These are phyloP conservation scores for Peromyscus attwateri DNA, from an alignment of 2,797 vertebrate species.

Conservation along the genomic window DNA sequence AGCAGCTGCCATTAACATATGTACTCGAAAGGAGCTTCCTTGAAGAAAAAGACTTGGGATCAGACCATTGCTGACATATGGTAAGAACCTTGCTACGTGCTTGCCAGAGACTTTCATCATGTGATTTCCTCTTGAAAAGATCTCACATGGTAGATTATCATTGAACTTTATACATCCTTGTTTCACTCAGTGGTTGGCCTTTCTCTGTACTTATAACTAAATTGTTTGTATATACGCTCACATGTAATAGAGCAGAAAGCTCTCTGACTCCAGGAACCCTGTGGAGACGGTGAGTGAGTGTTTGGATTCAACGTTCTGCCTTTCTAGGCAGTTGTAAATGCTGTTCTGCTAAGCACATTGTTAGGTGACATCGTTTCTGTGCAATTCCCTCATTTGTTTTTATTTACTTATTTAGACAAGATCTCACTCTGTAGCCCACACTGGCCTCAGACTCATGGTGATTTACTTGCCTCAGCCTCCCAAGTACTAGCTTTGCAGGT, in stretches of 20 bases:
- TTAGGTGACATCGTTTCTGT: constrained; percentile 12
- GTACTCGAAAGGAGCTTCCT: constrained; percentile 81
- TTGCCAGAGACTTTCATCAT: constrained; percentile 71
- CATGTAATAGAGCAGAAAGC: not conserved
- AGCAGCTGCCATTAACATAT: constrained; percentile 82
- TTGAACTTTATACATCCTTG: constrained; percentile 62
- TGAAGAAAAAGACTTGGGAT: constrained; percentile 80
- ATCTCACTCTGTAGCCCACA: not conserved
- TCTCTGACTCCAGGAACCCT: not conserved
- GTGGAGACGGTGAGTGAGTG: not conserved
- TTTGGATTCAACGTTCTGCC: constrained; percentile 9
- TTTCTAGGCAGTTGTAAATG: constrained; percentile 44
- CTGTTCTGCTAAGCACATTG: not conserved
- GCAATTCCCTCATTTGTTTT: not conserved
- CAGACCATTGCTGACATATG: constrained; percentile 79
- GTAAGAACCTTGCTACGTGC: constrained; percentile 67
- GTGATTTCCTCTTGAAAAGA: constrained; percentile 72
- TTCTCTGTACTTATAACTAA: constrained; percentile 29
- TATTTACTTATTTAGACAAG: not conserved
- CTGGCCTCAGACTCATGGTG: not conserved
- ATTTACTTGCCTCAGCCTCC: not conserved
- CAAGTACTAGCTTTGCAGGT: not conserved
- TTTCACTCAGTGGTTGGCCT: constrained; percentile 64
- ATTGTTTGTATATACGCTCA: constrained; percentile 33
- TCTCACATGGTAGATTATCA: constrained; percentile 71